Evolutionary conservation across 2,113 vertebrate species (phyloP), one percentile per base, ranked within the genome.

Genomic region (Menura novaehollandiae): DNA sequence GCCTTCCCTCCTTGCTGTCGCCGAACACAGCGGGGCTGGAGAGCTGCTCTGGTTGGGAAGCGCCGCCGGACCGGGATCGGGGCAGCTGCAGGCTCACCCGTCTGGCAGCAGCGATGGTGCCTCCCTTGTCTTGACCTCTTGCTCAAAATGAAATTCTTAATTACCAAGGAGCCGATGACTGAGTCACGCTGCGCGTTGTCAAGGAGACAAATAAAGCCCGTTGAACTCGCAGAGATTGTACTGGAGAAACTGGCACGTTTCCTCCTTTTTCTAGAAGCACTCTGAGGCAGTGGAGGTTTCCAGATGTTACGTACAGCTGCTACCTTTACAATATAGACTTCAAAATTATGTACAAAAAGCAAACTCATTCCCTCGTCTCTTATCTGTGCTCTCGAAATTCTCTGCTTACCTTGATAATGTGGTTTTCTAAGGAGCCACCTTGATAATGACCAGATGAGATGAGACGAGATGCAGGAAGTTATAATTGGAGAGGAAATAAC

Each of bases 91-190:
- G 13, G 1, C 35, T 43, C 66, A 0, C 44, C 85, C 75, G 19
- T 3, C 47, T 49, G 62, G 7, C 3, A 4, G 30, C 59, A 3
- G 52, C 6, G 3, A 0, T 1, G 19, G 12, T 2, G 24, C 68
- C 71, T 78, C 46, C 78, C 72, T 30, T 5, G 39, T 4, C 90
- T 2, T 51, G 88, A 77, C 91, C 93, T 52, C 80, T 27, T 5
- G 59, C 89, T 80, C 56, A 1, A 27, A 69, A 47, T 33, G 73
- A 64, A 59, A 72, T 73, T 33, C 55, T 32, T 84, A 67, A 80
- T 90, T 67, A 55, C 68, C 3, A 0, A 60, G 88, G 88, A 81
- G 11, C 74, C 16, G 8, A 5, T 44, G 12, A 33, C 67, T 21
- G 79, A 75, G 85, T 60, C 69, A 3, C 1, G 46, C 64, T 33